Evolutionary conservation across 2,797 vertebrate species (phyloP).

Genomic region (Coregonus sp.): DNA sequence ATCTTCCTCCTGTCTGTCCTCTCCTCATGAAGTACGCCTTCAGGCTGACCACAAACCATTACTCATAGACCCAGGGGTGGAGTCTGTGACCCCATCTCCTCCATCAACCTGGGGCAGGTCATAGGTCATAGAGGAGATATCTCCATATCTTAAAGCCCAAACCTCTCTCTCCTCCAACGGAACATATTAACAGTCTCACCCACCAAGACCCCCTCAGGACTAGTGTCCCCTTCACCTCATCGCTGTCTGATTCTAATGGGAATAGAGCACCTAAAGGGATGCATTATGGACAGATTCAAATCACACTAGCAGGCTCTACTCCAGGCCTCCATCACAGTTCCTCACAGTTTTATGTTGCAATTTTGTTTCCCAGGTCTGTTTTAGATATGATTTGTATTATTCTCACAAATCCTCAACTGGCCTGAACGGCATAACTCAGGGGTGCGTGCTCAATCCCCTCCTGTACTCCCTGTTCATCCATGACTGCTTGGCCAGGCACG

Average conservation of each 20-base stretch:
- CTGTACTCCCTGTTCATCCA: no score
- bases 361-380: constrained; percentile 42
- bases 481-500: no score
- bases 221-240: constrained; percentile 11
- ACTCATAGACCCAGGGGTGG: neutral
- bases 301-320: constrained; percentile 22
- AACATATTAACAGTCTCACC: constrained; percentile 4
- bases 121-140: constrained; percentile 7
- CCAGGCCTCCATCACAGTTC: constrained; percentile 37
- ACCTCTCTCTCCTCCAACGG: constrained; percentile 9
- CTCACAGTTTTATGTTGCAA: constrained; percentile 39
- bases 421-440: constrained; percentile 66
- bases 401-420: constrained; percentile 55
- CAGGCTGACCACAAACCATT: constrained; percentile 5
- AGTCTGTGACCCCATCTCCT: neutral
- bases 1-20: neutral
- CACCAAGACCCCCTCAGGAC: constrained; percentile 9
- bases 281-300: neutral
- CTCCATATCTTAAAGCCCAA: constrained; percentile 14
- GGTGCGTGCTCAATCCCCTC: neutral
- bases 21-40: neutral
- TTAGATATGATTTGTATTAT: constrained; percentile 61
- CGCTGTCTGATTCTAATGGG: neutral
- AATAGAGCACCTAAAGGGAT: constrained; percentile 28
- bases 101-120: constrained; percentile 8